Evolutionary conservation across 2,797 vertebrate species (phyloP), one percentile per base, ranked within the genome.

Genomic region (Enteromius paludinosus): DNA sequence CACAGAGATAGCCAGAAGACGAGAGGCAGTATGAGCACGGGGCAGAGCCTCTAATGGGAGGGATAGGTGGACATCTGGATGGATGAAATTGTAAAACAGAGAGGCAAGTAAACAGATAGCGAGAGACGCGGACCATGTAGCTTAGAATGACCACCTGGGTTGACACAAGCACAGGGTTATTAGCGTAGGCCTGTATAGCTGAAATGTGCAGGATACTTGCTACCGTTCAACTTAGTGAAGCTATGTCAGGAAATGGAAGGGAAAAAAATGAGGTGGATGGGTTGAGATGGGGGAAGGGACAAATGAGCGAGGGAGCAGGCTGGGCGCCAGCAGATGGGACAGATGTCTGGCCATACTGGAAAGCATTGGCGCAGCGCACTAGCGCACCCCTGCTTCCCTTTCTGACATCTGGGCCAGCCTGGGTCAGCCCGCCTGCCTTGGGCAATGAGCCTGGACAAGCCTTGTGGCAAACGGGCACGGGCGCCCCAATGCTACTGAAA

Each of bases 271-370:
- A 43, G 23, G 47, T 14, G 38, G 56, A 75, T 72, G n/a, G 38
- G 43, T 52, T 54, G 59, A 79, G 68, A 86, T 87, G 86, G 79
- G 87, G 84, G 86, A 61, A 59, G 79, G 88, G 85, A 86, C 88
- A 89, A 88, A 86, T 85, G 33, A 64, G 87, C 87, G 86, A 77
- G 83, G 75, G 90, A 92, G 91, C 93, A 94, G 93, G 93, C 93
- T 97, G 96, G 91, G 88, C 68, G 96, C 94, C 97, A 96, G 96
- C 96, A 97, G 97, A 96, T 93, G 95, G 96, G 96, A 95, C 97
- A 98, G 97, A 97, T 99, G 98, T 98, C 96, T 87, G 90, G 92
- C 95, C 97, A 97, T 96, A 96, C 97, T 96, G 97, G 93, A 96
- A 95, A 91, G 95, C 95, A 93, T 94, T 92, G 87, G 95, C 95